Evolutionary conservation across 2,797 vertebrate species (phyloP), one percentile per base, ranked within the genome.

Genomic region (Emydoidea blandingii): DNA sequence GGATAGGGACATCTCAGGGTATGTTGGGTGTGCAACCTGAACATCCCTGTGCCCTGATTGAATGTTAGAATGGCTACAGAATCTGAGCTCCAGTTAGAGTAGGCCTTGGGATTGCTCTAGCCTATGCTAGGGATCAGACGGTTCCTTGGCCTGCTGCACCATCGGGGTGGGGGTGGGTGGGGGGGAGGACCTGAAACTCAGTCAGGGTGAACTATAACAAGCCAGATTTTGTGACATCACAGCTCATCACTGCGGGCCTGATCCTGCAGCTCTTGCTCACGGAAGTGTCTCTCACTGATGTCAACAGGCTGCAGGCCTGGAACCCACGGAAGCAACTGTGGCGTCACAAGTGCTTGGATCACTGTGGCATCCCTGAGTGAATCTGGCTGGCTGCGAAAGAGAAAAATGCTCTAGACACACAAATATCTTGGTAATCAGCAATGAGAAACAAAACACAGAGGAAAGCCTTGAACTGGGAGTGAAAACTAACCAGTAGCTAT

Each of bases 391-490:
- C 41, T 76, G 41, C 7, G 25, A 76, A 47, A 76, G 14, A 29
- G 72, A 47, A 47, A 76, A 76, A 47, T 47, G 27, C 41, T 44
- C 41, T 47, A 27, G 31, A 79, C 34, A 53, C 62, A 81, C 25
- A 31, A 11, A 21, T 4, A 89, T n/a, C 18, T 89, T 3, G 62
- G 53, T n/a, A 87, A 34, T 14, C 12, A 82, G 54, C 37, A 5
- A 87, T 34, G 3, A 86, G 68, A 57, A 88, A 53, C 10, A 1
- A 65, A 95, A 82, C 44, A 52, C 50, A 52, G 59, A 0, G 7
- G 88, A 94, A 81, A 94, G 2, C 53, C 54, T 86, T 81, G 52
- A 95, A 78, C 27, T 4, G 8, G 41, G 7, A 52, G 50, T 80
- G 72, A 92, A 79, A 94, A 88, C 15, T 85, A 34, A 4, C 0